Evolutionary conservation across 2,888 invertebrate species (phyloP), one percentile per base, ranked within the genome.

Genomic region (Heteromurus nitidus): DNA sequence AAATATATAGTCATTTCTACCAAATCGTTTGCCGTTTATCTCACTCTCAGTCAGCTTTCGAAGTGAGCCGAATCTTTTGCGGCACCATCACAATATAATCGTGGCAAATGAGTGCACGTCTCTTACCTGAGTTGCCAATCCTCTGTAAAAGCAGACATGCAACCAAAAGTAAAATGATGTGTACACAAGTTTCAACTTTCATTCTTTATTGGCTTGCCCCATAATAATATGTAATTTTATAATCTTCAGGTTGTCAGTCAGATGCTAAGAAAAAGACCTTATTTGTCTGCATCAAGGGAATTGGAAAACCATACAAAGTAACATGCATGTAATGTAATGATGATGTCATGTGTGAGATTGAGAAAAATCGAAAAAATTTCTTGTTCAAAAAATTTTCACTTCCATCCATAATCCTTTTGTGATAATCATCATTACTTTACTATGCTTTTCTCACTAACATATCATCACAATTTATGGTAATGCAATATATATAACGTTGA

Each of bases 181-280:
- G n/a, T n/a, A n/a, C n/a, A n/a, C n/a, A n/a, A 50, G 3, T 50
- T 50, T 36, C 58, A 72, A 73, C 73, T 73, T 77, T 77, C 69
- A 44, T 77, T 55, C 20, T 47, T 68, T 44, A 44, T 31, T 31
- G 18, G 62, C 18, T 62, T 53, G 28, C 20, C 26, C 58, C 64
- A 18, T 73, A 73, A 73, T 73, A 62, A 73, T 53, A 73, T 64
- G 69, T 70, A 77, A 77, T 77, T 77, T 77, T 62, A 60, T 53
- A 69, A 77, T 77, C 69, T 69, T 70, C 62, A 50, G 31, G 44
- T 47, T 62, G 74, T 74, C 74, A 70, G 69, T 77, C 69, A 70
- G 26, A 47, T 26, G 30, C 42, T 65, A n/a, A 58, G 55, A 28
- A 69, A 70, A 77, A 69, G 64, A 60, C 69, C 55, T 44, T 77